Base-by-base conservation (phyloP, 2,113 vertebrate species). In the Echinops telfairi region DNA sequence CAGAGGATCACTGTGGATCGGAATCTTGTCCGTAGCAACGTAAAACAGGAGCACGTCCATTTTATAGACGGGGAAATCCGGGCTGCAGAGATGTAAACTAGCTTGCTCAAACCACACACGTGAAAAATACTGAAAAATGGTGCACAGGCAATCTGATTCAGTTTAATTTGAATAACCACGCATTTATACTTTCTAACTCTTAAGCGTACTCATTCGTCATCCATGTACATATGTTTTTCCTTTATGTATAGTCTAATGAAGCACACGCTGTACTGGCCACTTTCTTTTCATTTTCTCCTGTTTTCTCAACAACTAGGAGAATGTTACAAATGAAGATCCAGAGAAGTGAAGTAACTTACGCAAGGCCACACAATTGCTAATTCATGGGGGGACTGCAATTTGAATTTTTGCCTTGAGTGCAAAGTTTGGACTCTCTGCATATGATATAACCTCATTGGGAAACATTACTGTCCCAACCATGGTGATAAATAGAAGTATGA, bases 381-480 rank as follows among this genome's bases (percentile, higher is more conserved):
- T 4, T 70, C 40, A 5, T 33, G 3, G 22, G 7, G 2, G 8
- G 64, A 43, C 1, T 0, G 68, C 38, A 71, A 58, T 81, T 40
- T 82, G 22, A 94, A 71, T 82, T 86, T 78, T 64, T 27, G 4
- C 2, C 25, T 40, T 40, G 10, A 17, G n/a, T 83, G 1, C 6
- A 64, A 53, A 95, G 2, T 11, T 40, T 73, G 40, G 31, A 3
- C 5, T 81, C 68, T 79, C 31, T 89, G 33, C 15, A 76, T 11
- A 36, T 10, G 4, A 17, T 0, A 36, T 62, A 53, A 43, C 23
- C 9, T 84, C 47, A 73, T 23, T 66, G 36, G 19, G 23, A 77
- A 81, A n/a, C 25, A 8, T 82, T 66, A 66, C 81, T 92, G 43
- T 73, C 66, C 58, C 92, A 71, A 73, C 29, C 36, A 86, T 71